Base-by-base conservation (phyloP, 2,113 vertebrate genomes). In the Odontesthes bonariensis region DNA sequence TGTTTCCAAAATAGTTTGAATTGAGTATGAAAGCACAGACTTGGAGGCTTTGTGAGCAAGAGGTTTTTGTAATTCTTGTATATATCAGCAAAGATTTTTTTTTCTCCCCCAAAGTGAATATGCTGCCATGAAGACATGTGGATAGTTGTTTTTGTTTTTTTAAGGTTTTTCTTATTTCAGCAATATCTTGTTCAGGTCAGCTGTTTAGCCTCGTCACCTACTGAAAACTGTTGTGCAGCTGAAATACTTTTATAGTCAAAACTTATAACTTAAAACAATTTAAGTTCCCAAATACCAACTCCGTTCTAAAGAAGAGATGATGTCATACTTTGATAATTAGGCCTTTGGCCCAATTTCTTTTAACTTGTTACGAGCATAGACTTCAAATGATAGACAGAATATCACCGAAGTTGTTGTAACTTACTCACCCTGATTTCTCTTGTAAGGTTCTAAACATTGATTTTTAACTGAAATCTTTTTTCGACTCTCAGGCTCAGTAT, bases 401-500 rank as follows among this genome's bases (percentile, higher is more conserved):
- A 8, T 46, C 44, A 5, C 44, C 16, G 2, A 9, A 42, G 13
- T 44, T 13, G 42, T 14, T 13, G 42, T 35, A 58, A 6, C 1
- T 19, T 8, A 35, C 31, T 56, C 2, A 31, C 13, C 20, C 7
- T 27, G 20, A 23, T 27, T 23, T 22, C 57, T 47, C 27, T 31
- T 13, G 13, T 10, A 32, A 17, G 5, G 9, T 38, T 40, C 20
- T 44, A 14, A 63, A 1, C 16, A 4, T 12, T 49, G 6, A 70
- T 74, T 77, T n/a, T 54, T n/a, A 55, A 58, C 31, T 1, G 13
- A 56, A 55, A 33, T 20, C 1, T 81, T 47, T 33, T 63, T 23
- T 64, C 51, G 40, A 2, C 82, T 71, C 65, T 47, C 84, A 98
- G 97, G 97, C 97, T 35, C 97, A 97, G 57, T 99, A 99, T 91